Conservation (phyloP, 2,113 vertebrate genomes). For the Sterna hirundo region DNA sequence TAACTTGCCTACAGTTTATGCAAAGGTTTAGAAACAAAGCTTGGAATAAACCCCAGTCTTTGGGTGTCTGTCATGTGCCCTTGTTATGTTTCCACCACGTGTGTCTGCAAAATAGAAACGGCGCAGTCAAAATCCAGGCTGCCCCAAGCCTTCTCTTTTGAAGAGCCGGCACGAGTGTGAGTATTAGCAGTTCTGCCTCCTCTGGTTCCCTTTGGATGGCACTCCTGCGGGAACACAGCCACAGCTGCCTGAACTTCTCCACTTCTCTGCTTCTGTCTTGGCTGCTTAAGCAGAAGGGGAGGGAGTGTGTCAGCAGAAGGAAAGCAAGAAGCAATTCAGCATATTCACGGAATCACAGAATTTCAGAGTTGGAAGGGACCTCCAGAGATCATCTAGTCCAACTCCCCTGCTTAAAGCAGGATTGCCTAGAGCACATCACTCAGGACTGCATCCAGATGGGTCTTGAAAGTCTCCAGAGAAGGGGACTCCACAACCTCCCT, state of each 20-base stretch:
- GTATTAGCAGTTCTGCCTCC: not conserved
- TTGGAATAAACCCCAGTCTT: not conserved
- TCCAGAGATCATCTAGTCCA: too few relatives aligned
- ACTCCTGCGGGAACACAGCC: fast-evolving
- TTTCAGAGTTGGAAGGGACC: too few relatives aligned
- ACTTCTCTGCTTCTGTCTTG: not conserved
- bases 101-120: not conserved
- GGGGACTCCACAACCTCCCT: too few relatives aligned
- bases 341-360: too few relatives aligned
- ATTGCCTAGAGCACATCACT: too few relatives aligned
- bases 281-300: not conserved
- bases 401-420: too few relatives aligned
- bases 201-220: not conserved
- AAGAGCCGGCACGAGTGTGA: not conserved
- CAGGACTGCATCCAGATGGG: too few relatives aligned
- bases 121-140: not conserved
- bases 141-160: not conserved
- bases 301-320: not conserved
- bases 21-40: not conserved
- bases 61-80: not conserved
- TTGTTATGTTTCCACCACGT: not conserved
- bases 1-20: not conserved
- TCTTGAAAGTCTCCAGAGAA: too few relatives aligned
- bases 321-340: not conserved
- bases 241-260: not conserved